A percentile compares a stretch with the other conserved stretches of the same genome.
Conservation (phyloP, 1,140 invertebrate genomes). For the Stegodyphus dumicola region DNA sequence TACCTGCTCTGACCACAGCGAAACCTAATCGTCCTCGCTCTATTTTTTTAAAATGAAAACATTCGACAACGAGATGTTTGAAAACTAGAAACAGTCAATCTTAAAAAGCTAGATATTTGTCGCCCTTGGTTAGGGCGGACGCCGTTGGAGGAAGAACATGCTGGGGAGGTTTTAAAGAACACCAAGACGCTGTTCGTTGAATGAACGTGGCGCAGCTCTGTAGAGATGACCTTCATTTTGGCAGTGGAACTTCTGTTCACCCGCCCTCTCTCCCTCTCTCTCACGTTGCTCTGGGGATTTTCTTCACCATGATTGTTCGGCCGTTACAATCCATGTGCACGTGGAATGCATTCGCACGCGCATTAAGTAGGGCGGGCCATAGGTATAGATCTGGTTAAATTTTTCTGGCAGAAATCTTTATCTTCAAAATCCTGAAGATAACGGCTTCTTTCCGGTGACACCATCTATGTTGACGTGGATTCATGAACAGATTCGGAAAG, state of each 20-base stretch:
- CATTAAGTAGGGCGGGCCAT: background rate
- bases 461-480: no score
- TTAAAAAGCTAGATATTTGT: slow-evolving; percentile 31
- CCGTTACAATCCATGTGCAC: no score
- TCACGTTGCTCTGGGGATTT: background rate
- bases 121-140: background rate
- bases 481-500: no score
- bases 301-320: background rate
- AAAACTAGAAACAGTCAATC: slow-evolving; percentile 55
- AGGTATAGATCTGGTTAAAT: no score
- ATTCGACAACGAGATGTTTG: slow-evolving; percentile 58
- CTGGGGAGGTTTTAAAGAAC: slow-evolving; percentile 45
- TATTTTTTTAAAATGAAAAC: slow-evolving; percentile 20
- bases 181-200: slow-evolving; percentile 53
- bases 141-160: slow-evolving; percentile 39
- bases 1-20: background rate
- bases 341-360: no score
- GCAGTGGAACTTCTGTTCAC: slow-evolving; percentile 48
- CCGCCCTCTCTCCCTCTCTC: slow-evolving; percentile 44
- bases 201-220: slow-evolving; percentile 47
- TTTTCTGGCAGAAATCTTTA: no score
- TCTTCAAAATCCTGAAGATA: no score
- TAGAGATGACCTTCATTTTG: slow-evolving; percentile 33
- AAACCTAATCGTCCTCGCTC: slow-evolving; percentile 15
- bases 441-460: no score